phyloP scores from a whole-genome alignment of 2,888 invertebrate genomes.

The Mimachlamys varia region DNA sequence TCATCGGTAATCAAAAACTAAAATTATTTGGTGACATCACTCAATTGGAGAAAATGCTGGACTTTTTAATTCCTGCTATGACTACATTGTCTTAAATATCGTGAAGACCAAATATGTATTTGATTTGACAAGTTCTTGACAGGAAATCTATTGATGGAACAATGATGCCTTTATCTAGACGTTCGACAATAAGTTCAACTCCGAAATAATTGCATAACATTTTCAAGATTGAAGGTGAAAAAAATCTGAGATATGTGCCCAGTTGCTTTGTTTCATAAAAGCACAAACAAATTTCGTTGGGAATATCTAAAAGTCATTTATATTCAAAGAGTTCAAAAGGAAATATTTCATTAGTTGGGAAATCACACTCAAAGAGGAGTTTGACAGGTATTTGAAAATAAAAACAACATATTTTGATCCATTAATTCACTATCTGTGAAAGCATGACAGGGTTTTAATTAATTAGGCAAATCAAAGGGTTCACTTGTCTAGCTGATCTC shows the following conservation, averaged over 20 bases:
- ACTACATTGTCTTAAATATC: no score
- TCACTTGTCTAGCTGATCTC: not conserved
- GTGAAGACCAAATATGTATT: no score
- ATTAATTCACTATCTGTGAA: not conserved
- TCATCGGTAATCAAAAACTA: no score
- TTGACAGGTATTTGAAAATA: slow-evolving; percentile 25
- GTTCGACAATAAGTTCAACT: not conserved
- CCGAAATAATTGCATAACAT: not conserved
- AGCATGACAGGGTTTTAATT: not conserved
- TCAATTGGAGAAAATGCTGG: no score
- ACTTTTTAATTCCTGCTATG: no score
- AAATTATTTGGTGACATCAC: no score
- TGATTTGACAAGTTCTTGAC: not conserved
- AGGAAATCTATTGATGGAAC: not conserved
- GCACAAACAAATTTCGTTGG: not conserved
- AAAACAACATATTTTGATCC: slow-evolving; percentile 16
- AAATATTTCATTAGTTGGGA: not conserved
- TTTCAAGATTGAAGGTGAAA: not conserved
- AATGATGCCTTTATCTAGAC: not conserved
- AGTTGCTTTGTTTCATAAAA: not conserved
- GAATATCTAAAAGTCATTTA: not conserved
- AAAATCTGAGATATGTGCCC: not conserved
- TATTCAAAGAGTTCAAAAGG: slow-evolving; percentile 18
- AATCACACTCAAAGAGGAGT: not conserved
- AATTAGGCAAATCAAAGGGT: not conserved